Conservation (phyloP, 2,797 vertebrate genomes). For the Hippoglossus hippoglossus region DNA sequence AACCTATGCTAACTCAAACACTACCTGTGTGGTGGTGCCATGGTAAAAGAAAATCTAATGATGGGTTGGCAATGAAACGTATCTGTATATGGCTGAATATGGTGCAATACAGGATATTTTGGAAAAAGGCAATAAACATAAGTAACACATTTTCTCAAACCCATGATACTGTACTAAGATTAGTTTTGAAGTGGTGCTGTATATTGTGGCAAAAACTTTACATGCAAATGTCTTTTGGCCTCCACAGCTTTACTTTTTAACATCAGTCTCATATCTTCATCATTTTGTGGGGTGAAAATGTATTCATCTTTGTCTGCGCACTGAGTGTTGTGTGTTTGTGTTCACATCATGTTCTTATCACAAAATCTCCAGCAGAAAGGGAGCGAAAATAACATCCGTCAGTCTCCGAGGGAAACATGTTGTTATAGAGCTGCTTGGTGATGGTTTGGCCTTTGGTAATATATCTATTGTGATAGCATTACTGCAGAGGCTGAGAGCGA, state of each 20-base stretch:
- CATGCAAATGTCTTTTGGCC: too few species aligned
- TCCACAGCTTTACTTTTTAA: neutral
- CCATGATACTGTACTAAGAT: neutral
- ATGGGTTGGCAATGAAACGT: too few species aligned
- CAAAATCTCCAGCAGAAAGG: constrained; percentile 2
- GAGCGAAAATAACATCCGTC: neutral
- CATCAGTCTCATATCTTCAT: constrained; percentile 13
- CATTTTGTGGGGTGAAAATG: neutral
- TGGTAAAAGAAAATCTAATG: too few species aligned
- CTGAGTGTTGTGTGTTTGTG: neutral
- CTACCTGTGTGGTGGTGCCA: too few species aligned
- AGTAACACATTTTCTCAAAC: neutral
- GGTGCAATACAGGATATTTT: too few species aligned
- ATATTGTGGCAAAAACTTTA: neutral
- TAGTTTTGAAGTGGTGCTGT: neutral
- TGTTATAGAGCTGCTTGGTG: constrained; percentile 18
- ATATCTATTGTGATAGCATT: constrained; percentile 19
- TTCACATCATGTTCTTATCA: neutral
- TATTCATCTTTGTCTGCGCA: neutral
- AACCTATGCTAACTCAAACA: too few species aligned
- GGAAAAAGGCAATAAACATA: too few species aligned
- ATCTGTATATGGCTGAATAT: neutral
- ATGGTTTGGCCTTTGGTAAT: constrained; percentile 31
- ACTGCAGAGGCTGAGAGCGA: constrained; percentile 24
- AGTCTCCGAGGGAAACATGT: constrained; percentile 17